Evolutionary conservation across 1,140 invertebrate species (phyloP), one percentile per base, ranked within the genome.

Genomic region (Aphelenchoides avenae): DNA sequence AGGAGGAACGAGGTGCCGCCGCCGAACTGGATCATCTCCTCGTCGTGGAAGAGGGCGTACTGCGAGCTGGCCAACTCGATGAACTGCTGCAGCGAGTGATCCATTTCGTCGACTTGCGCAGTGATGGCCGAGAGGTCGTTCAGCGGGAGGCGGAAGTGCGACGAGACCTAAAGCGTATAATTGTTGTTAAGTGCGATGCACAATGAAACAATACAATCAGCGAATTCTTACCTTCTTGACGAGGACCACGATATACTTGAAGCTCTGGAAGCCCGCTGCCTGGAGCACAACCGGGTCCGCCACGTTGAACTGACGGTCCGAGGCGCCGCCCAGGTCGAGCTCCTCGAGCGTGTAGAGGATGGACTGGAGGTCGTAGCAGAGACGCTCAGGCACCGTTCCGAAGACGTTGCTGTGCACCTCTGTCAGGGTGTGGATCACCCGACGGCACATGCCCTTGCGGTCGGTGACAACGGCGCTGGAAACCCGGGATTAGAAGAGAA

Each of bases 341-440:
- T 33, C 20, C 3, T 1, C 15, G 6, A 60, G 57, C 1, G 57
- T 60, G 40, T 64, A 60, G 7, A 60, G 40, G 41, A 62, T 60
- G 37, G 37, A 60, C 42, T 60, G 57, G 15, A 60, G 57, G 31
- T 60, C 57, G 53, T 60, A 60, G 29, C 62, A 60, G 15, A 63
- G 22, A 5, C 41, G 33, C 15, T 58, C 27, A 36, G 30, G 58
- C 29, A 61, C 27, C 3, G 48, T 44, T 1, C 53, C 53, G 30
- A 56, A 55, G 20, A 56, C 34, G 18, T 4, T 6, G 7, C 15
- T 9, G 9, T 55, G 15, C 11, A 18, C 15, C 0, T 33, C 52
- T 9, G 56, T 34, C 11, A 53, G 56, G 24, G 31, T 13, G 11
- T 37, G 24, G 18, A 56, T 53, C 24, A 39, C 50, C 34, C 27